Percentiles rank a stretch among this genome's conserved stretches.
These are phyloP conservation scores for Pseudotriccus pelzelni DNA, from an alignment of 2,797 vertebrate genomes.

Conservation along the genomic window DNA sequence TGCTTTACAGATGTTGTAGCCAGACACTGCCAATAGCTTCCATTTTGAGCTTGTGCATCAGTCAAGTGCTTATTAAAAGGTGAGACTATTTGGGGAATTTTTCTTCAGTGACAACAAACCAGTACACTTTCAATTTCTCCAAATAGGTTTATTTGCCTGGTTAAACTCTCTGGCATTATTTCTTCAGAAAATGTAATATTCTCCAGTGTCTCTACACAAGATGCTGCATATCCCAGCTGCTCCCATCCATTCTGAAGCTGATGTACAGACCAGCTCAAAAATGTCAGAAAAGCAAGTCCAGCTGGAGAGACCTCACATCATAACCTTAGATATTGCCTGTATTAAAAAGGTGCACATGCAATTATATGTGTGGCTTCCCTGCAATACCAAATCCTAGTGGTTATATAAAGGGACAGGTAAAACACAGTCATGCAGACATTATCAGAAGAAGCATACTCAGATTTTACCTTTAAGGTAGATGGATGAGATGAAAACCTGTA, in stretches of 20 bases:
- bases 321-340: neutral
- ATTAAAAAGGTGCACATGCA: neutral
- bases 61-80: neutral
- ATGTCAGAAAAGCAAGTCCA: neutral
- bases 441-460: neutral
- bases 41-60: neutral
- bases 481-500: neutral
- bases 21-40: neutral
- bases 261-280: neutral
- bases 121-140: constrained; percentile 1
- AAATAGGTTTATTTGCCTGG: neutral
- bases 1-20: neutral
- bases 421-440: neutral
- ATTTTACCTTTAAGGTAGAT: neutral
- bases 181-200: neutral
- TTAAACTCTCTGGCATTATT: constrained; percentile 12
- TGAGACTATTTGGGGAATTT: neutral
- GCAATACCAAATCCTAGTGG: neutral
- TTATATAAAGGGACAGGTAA: neutral
- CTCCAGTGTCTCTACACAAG: neutral
- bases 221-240: neutral
- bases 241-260: neutral
- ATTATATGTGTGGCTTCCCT: neutral
- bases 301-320: neutral
- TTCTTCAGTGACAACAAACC: constrained; percentile 1